Percentiles rank a stretch among this genome's conserved stretches.
These are phyloP conservation scores for Catostylus mosaicus DNA, from an alignment of 30 jellyfish, hydroid and myxozoan species.

Conservation along the genomic window DNA sequence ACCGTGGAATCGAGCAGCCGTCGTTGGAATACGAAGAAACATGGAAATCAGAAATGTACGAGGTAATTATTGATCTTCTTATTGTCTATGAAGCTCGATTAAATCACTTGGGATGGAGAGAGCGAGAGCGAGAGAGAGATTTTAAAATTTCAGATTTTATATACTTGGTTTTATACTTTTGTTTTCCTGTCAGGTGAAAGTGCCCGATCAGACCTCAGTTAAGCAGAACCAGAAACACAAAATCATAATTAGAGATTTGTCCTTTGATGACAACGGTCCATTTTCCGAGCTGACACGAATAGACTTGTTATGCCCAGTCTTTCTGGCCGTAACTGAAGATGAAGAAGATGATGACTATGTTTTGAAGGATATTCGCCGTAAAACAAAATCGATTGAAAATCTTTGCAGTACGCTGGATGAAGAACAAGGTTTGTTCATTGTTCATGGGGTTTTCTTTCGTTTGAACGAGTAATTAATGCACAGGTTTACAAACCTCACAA, in stretches of 20 bases:
- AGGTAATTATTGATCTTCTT: no score
- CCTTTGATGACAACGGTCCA: slow-evolving; percentile 82
- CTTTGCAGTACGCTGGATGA: slow-evolving; percentile 55
- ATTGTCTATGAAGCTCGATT: no score
- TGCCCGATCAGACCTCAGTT: neutral
- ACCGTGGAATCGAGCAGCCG: slow-evolving; percentile 50
- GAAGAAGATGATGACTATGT: slow-evolving; percentile 82
- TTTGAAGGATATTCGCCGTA: slow-evolving; percentile 74
- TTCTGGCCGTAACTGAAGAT: slow-evolving; percentile 94
- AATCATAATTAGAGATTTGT: slow-evolving; percentile 78
- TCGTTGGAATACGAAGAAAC: slow-evolving; percentile 54
- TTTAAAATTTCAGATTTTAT: no score
- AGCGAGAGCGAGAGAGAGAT: no score
- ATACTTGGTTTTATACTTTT: no score
- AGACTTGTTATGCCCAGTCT: slow-evolving; percentile 93
- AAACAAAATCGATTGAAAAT: slow-evolving; percentile 88
- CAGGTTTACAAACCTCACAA: neutral
- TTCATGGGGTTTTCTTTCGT: neutral
- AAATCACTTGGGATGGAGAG: no score
- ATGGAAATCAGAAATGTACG: slow-evolving; percentile 64
- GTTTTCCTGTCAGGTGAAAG: no score
- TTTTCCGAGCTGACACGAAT: slow-evolving; percentile 71
- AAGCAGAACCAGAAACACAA: slow-evolving; percentile 37
- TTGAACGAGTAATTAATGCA: neutral
- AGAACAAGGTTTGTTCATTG: slow-evolving; percentile 32